Evolutionary conservation across 1,140 invertebrate species (phyloP), one percentile per base, ranked within the genome.

Genomic region (Berghia stephanieae): DNA sequence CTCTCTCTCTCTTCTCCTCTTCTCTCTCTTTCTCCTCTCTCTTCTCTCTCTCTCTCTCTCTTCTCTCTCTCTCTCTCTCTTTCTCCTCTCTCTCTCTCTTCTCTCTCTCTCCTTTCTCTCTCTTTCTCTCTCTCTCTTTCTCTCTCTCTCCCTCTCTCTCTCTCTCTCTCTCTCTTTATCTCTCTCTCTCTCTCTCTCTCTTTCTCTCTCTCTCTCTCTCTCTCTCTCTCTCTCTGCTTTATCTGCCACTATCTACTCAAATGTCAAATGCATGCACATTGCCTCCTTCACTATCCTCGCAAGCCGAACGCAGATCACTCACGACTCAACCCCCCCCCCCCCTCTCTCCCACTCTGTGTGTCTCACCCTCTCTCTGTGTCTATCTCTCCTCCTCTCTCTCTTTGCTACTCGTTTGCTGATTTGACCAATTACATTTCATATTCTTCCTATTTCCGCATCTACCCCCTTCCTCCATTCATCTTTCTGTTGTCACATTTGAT

Each of bases 1-100:
- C 46, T 21, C 40, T 34, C 38, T 27, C 10, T 73, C 75, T 72
- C 78, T 52, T 96, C 96, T 4, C 94, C 98, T 27, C 38, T 60
- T 67, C 27, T 40, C 18, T 60, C 27, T n/a, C 31, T 2, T 42
- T n/a, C 36, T 18, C 24, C 72, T 42, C 72, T 16, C 18, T 46
- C 52, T 5, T 38, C 52, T 60, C 72, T 8, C 52, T 2, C 5
- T 74, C 72, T n/a, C 52, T 24, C 34, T 74, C 43, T 13, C 60
- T 38, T 66, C 24, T n/a, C 24, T 66, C 8, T 27, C 24, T 96
- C 96, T 4, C 94, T 98, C 27, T 42, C 74, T 67, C 27, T 40
- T 18, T 60, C 27, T n/a, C 31, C 3, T 42, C 31, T 27, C 18
- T 38, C 72, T 42, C 72, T 16, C 18, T 46, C 52, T 5, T 38